Percentiles rank a stretch among this genome's conserved stretches.
Conservation (phyloP, 2,797 vertebrate species). For the Megaceryle alcyon region DNA sequence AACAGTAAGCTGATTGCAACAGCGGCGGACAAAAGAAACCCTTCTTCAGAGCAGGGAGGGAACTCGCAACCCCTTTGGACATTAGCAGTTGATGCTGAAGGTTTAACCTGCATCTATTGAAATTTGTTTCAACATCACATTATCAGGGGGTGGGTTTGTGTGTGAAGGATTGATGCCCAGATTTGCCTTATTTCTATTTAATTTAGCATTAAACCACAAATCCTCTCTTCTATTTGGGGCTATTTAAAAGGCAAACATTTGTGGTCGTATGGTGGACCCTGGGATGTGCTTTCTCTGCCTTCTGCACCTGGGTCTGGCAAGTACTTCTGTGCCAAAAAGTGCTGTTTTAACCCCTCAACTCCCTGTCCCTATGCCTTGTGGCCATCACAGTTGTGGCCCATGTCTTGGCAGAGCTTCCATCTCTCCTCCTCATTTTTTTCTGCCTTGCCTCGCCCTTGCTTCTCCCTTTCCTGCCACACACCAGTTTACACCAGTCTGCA, state of each 20-base stretch:
- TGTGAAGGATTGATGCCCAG: not conserved
- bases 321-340: not conserved
- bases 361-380: fast-evolving
- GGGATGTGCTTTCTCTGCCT: not conserved
- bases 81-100: not conserved
- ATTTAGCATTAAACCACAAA: not conserved
- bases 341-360: not conserved
- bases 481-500: not conserved
- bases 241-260: not conserved
- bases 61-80: not conserved
- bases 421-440: not conserved
- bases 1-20: not conserved
- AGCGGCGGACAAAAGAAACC: not conserved
- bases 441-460: not conserved
- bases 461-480: not conserved
- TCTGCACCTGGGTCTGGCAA: not conserved
- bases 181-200: not conserved
- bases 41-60: not conserved
- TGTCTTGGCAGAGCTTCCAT: not conserved
- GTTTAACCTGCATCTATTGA: not conserved
- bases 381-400: not conserved
- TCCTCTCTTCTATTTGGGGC: not conserved
- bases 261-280: not conserved
- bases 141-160: fast-evolving
- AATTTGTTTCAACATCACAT: not conserved